phyloP scores from a whole-genome alignment of 2,888 invertebrate genomes.

The Cheilosia pagana region DNA sequence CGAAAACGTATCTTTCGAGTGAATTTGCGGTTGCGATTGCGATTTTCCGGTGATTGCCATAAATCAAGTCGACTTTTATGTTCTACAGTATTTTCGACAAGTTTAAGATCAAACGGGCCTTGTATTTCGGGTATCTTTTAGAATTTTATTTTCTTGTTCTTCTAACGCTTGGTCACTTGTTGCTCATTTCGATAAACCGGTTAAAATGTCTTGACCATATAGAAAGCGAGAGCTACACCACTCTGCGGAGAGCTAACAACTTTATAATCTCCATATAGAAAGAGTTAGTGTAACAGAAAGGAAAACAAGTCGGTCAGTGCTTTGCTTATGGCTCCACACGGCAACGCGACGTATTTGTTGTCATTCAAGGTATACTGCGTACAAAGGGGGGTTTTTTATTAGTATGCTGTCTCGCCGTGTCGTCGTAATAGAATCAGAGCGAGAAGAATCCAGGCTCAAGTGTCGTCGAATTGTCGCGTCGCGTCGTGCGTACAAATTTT shows the following conservation, averaged over 20 bases:
- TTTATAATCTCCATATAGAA: conserved; percentile 22
- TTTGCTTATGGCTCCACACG: background rate
- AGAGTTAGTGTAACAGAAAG: conserved; percentile 7
- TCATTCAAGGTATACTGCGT: conserved; percentile 48
- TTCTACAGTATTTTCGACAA: conserved; percentile 14
- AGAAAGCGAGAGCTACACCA: conserved; percentile 57
- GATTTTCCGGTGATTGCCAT: conserved; percentile 45
- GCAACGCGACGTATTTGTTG: conserved; percentile 11
- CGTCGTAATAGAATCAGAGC: conserved; percentile 46
- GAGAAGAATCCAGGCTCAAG: conserved; percentile 33
- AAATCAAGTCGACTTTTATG: conserved; percentile 12
- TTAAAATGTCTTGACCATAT: conserved; percentile 62
- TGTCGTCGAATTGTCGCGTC: conserved; percentile 14
- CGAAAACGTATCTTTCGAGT: conserved; percentile 22
- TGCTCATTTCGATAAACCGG: conserved; percentile 47
- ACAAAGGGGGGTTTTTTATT: conserved; percentile 21
- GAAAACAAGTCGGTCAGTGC: conserved; percentile 30
- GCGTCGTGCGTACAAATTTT: conserved; percentile 6
- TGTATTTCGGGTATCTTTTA: background rate
- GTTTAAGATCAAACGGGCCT: conserved; percentile 38
- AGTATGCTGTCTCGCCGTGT: conserved; percentile 57
- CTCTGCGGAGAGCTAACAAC: conserved; percentile 13
- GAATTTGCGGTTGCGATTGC: conserved; percentile 15
- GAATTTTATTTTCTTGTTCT: background rate
- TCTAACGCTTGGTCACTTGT: conserved; percentile 10